phyloP scores from a whole-genome alignment of 2,797 vertebrate genomes.

The Poeciliopsis paucimaculata region DNA sequence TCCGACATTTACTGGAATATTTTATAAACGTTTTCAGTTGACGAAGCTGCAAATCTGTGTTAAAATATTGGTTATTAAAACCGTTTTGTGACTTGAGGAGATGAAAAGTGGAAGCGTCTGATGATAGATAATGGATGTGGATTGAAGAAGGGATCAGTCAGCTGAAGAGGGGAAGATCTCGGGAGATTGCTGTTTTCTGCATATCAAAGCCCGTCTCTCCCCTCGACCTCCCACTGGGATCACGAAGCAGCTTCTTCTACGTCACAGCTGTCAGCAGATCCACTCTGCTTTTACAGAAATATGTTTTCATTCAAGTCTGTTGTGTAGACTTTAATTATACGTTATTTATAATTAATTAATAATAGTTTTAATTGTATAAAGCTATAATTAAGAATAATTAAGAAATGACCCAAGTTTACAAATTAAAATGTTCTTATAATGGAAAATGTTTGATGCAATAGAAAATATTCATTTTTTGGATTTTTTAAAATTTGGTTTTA shows the following conservation, averaged over 20 bases:
- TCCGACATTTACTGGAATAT: neutral
- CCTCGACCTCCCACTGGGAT: conserved; percentile 54
- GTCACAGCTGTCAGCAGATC: conserved; percentile 53
- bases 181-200: conserved; percentile 60
- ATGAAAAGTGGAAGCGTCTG: conserved; percentile 13
- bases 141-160: conserved; percentile 25
- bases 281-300: no score
- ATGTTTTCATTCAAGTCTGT: no score
- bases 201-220: conserved; percentile 73
- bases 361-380: neutral
- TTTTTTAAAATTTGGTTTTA: no score
- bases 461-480: no score
- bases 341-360: no score
- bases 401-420: no score
- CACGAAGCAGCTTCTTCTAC: conserved; percentile 36
- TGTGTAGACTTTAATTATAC: no score
- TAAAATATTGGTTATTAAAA: no score
- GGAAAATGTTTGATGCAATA: no score
- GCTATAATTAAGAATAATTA: no score
- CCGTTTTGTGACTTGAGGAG: conserved; percentile 17
- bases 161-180: conserved; percentile 32
- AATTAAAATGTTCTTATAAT: no score
- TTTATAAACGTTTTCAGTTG: neutral
- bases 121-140: conserved; percentile 24
- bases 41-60: neutral